A percentile compares a stretch with the other conserved stretches of the same genome.
phyloP scores from a whole-genome alignment of 2,113 vertebrate genomes.

The Xyrauchen texanus region DNA sequence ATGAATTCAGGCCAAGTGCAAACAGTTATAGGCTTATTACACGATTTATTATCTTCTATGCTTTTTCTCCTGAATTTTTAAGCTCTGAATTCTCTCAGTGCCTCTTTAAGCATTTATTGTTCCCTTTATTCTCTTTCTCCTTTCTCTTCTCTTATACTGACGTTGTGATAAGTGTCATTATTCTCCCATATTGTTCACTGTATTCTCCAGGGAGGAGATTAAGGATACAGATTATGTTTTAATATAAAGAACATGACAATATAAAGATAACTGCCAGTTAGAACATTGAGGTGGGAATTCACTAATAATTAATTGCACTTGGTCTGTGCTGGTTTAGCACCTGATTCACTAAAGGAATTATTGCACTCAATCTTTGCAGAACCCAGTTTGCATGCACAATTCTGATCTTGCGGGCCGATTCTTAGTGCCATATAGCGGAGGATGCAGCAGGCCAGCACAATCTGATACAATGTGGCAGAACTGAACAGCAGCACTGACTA shows the following conservation, averaged over 20 bases:
- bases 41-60: neutral
- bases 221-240: neutral
- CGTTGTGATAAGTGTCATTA: neutral
- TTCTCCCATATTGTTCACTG: neutral
- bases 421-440: too few relatives aligned
- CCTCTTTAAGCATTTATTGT: neutral
- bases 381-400: too few relatives aligned
- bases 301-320: too few relatives aligned
- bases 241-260: neutral
- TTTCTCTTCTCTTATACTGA: neutral
- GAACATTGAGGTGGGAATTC: neutral
- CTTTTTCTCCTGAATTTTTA: neutral
- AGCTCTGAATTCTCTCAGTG: neutral
- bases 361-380: too few relatives aligned
- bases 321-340: too few relatives aligned
- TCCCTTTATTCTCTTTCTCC: neutral
- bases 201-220: neutral
- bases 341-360: too few relatives aligned
- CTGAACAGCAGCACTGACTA: too few relatives aligned
- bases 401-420: too few relatives aligned
- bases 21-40: conserved; percentile 16
- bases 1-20: neutral
- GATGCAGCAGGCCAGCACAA: too few relatives aligned
- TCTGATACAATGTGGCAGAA: too few relatives aligned
- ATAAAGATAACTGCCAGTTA: neutral